These are phyloP conservation scores for Thalassoma bifasciatum DNA, from an alignment of 2,113 vertebrate species.

Conservation along the genomic window DNA sequence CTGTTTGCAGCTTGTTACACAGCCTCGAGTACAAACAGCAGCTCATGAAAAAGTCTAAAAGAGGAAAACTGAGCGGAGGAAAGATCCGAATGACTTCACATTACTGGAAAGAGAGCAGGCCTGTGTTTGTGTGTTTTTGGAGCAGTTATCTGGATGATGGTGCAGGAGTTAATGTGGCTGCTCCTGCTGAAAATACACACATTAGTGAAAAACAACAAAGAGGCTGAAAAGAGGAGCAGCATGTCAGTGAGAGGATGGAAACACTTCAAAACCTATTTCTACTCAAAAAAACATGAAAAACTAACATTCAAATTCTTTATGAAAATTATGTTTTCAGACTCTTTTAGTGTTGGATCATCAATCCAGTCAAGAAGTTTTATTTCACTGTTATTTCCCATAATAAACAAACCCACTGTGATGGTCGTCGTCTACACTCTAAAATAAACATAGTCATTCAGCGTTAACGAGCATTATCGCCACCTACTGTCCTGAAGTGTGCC, in stretches of 20 bases:
- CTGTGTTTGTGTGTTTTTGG: background rate
- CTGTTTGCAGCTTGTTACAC: background rate
- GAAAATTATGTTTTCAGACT: no score
- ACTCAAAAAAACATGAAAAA: no score
- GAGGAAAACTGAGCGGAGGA: background rate
- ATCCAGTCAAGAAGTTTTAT: no score
- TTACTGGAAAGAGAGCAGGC: background rate
- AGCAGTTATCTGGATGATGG: background rate
- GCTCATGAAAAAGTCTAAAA: background rate
- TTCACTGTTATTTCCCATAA: no score
- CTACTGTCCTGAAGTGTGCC: no score
- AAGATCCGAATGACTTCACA: background rate
- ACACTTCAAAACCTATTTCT: background rate
- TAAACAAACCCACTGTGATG: no score
- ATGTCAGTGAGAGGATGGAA: background rate
- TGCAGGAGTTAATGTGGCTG: background rate
- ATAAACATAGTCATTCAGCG: no score
- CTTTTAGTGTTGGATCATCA: no score
- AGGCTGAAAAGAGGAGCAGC: conserved; percentile 13
- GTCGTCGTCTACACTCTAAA: no score
- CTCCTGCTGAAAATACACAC: conserved; percentile 5
- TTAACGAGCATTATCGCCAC: no score
- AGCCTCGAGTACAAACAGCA: background rate
- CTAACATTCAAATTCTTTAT: no score
- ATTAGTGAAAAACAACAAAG: background rate